Evolutionary conservation across 2,888 invertebrate species (phyloP), one percentile per base, ranked within the genome.

Genomic region (Hyles lineata): DNA sequence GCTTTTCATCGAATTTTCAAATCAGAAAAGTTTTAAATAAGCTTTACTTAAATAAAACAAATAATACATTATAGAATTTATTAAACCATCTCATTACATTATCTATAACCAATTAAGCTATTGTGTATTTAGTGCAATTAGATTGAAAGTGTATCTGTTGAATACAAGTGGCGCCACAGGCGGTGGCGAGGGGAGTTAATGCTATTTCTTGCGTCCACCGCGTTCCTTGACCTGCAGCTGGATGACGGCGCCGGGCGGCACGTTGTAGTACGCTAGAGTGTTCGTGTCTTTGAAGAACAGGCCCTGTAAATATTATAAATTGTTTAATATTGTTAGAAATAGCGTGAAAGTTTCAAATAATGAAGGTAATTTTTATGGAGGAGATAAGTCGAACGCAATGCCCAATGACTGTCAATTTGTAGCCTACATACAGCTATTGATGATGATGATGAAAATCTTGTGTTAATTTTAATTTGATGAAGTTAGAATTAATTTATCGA

Each of bases 251-350:
- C 98, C 98, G 52, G 97, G 97, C 15, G 96, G 95, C 76, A 99
- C 96, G 92, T 99, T 99, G 95, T 99, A 99, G 94, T 97, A 99
- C 0, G 99, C 99, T 91, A 99, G 95, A 0, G 97, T 96, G 87
- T 99, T 98, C 71, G 97, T 98, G 92, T 99, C 99, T 90, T 99
- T 99, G 95, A 99, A 98, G 95, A 99, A 99, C 93, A 99, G 96
- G 55, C 99, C 99, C 98, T 99, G 95, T 93, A 71, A 55, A 25
- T 35, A 58, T 25, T n/a, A n/a, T 2, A n/a, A 0, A 55, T n/a
- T n/a, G 55, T 15, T 43, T 43, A 43, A 15, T 43, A 43, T 43
- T 15, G 1, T 4, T 15, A 43, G 43, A 11, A 15, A 15, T 3
- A 15, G 2, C 11, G 11, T 0, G 3, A 1, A 43, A 43, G 11